These are phyloP conservation scores for Cyphomyrmex costatus DNA, from an alignment of 1,140 invertebrate species.

Conservation along the genomic window DNA sequence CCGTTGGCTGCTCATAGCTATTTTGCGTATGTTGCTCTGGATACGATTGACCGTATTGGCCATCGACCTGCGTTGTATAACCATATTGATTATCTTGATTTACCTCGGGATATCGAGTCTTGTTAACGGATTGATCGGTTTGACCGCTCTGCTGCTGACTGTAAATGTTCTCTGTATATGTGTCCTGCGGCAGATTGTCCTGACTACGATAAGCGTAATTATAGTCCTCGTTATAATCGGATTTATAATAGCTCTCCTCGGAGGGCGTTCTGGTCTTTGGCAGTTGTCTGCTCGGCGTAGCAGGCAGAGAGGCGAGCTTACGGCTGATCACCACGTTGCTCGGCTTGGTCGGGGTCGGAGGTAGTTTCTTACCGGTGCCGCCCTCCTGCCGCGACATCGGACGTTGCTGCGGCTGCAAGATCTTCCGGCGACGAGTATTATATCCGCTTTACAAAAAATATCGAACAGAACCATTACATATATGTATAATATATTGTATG, in stretches of 20 bases:
- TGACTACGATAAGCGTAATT: constrained; percentile 91
- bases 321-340: constrained; percentile 81
- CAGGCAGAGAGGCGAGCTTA: constrained; percentile 86
- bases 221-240: constrained; percentile 90
- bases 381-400: constrained; percentile 80
- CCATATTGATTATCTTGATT: constrained; percentile 79
- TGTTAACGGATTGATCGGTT: constrained; percentile 27
- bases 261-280: constrained; percentile 85
- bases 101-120: constrained; percentile 55
- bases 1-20: constrained; percentile 45
- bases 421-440: constrained; percentile 78
- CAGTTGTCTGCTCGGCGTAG: constrained; percentile 87
- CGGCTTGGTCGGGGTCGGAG: constrained; percentile 85
- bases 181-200: constrained; percentile 88
- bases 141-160: constrained; percentile 68
- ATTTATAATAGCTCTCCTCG: constrained; percentile 86
- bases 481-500: constrained; percentile 3
- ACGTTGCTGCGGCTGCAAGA: constrained; percentile 80
- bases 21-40: constrained; percentile 71
- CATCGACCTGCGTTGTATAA: constrained; percentile 74
- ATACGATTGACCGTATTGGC: constrained; percentile 78
- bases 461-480: background rate
- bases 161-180: constrained; percentile 79
- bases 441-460: constrained; percentile 72
- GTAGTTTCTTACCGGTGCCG: constrained; percentile 83